Percentiles rank a stretch among this genome's conserved stretches.
Evolutionary conservation across 35 echinoderm and acorn worm species (phyloP).

Genomic region (Hemicentrotus pulcherrimus): DNA sequence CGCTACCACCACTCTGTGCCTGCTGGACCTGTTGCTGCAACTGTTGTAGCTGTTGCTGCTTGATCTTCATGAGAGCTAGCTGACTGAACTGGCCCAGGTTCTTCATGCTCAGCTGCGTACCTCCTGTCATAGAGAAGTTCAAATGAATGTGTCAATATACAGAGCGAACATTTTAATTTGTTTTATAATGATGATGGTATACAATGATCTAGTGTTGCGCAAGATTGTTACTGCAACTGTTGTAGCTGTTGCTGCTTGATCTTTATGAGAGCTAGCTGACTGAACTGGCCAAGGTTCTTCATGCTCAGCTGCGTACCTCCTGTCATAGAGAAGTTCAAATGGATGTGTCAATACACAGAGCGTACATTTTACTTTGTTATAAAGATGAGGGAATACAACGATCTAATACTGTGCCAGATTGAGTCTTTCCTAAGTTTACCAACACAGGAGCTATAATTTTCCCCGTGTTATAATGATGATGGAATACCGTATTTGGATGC

Average conservation of each 20-base stretch:
- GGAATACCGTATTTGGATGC: too few relatives aligned
- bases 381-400: background rate
- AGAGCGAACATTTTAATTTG: background rate
- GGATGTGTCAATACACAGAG: background rate
- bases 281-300: conserved; percentile 45
- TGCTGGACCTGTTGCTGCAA: conserved; percentile 54
- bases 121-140: background rate
- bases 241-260: conserved; percentile 65
- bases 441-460: too few relatives aligned
- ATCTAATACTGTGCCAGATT: too few relatives aligned
- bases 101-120: conserved; percentile 58
- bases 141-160: background rate
- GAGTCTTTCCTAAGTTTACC: too few relatives aligned
- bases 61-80: conserved; percentile 66
- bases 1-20: background rate
- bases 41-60: conserved; percentile 65
- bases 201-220: background rate
- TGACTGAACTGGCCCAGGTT: conserved; percentile 39
- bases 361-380: background rate
- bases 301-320: conserved; percentile 54
- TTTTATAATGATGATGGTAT: background rate
- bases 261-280: conserved; percentile 64
- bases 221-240: conserved; percentile 52
- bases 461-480: too few relatives aligned
- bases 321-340: background rate